Evolutionary conservation across 2,888 invertebrate genomes (phyloP).

Genomic region (Bibio marci): DNA sequence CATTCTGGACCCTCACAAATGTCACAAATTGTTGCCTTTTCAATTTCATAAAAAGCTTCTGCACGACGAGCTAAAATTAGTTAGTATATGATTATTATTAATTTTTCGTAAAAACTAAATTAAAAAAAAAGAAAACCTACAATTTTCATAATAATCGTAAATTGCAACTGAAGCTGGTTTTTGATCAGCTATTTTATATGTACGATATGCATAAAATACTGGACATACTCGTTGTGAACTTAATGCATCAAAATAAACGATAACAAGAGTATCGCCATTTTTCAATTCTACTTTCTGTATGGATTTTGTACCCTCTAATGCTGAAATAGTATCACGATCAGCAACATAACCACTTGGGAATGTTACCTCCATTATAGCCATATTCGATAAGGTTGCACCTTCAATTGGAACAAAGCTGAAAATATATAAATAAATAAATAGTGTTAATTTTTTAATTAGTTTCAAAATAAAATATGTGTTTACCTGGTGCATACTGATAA

Average conservation of each 20-base stretch:
- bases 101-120: no score
- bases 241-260: slow-evolving; percentile 57
- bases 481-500: slow-evolving; percentile 69
- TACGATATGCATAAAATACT: slow-evolving; percentile 66
- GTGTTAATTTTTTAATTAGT: neutral
- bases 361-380: slow-evolving; percentile 79
- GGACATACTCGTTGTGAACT: slow-evolving; percentile 51
- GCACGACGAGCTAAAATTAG: slow-evolving; percentile 31
- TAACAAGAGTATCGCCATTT: slow-evolving; percentile 41
- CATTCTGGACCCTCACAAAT: slow-evolving; percentile 57
- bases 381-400: slow-evolving; percentile 51
- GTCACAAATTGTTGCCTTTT: slow-evolving; percentile 56
- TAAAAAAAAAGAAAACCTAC: slow-evolving; percentile 33
- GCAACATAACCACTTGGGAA: slow-evolving; percentile 84
- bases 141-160: slow-evolving; percentile 82
- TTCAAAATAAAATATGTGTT: slow-evolving; percentile 7
- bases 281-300: slow-evolving; percentile 45
- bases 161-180: slow-evolving; percentile 72
- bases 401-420: slow-evolving; percentile 41
- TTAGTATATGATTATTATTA: no score
- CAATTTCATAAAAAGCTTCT: slow-evolving; percentile 53
- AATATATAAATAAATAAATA: neutral
- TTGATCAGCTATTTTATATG: slow-evolving; percentile 70
- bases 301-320: slow-evolving; percentile 31
- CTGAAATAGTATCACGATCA: slow-evolving; percentile 54